Evolutionary conservation across 2,797 vertebrate species (phyloP).

Genomic region (Triplophysa yarkandensis): DNA sequence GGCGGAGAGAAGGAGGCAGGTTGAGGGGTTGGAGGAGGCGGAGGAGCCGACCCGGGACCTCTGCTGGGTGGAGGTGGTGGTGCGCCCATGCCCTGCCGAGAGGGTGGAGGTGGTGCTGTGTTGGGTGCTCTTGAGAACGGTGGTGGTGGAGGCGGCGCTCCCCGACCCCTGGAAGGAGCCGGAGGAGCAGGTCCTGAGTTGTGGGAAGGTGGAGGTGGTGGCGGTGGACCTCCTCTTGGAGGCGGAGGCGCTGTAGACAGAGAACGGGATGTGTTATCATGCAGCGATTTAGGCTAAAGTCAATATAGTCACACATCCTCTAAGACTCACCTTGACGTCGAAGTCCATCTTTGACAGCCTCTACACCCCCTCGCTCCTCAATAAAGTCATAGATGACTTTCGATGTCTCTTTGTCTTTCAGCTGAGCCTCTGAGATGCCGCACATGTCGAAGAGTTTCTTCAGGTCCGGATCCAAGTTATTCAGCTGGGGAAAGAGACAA

Average conservation of each 20-base stretch:
- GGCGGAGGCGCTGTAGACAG: conserved; percentile 70
- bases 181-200: conserved; percentile 80
- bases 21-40: conserved; percentile 63
- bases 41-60: conserved; percentile 65
- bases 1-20: conserved; percentile 57
- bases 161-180: conserved; percentile 81
- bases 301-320: background rate
- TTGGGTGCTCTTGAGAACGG: conserved; percentile 83
- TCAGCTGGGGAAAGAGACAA: conserved; percentile 76
- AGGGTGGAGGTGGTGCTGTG: conserved; percentile 85
- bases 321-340: conserved; percentile 86
- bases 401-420: conserved; percentile 98
- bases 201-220: conserved; percentile 65
- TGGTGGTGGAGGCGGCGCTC: conserved; percentile 83
- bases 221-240: conserved; percentile 69
- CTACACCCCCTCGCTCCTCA: conserved; percentile 95
- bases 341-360: conserved; percentile 95
- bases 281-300: background rate
- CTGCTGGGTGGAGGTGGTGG: conserved; percentile 82
- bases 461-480: conserved; percentile 97
- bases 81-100: conserved; percentile 77
- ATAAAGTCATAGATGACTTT: conserved; percentile 99
- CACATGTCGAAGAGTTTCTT: conserved; percentile 96
- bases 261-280: background rate
- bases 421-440: conserved; percentile 95